phyloP scores from a whole-genome alignment of 2,113 vertebrate species.

The Psephotus haematonotus region DNA sequence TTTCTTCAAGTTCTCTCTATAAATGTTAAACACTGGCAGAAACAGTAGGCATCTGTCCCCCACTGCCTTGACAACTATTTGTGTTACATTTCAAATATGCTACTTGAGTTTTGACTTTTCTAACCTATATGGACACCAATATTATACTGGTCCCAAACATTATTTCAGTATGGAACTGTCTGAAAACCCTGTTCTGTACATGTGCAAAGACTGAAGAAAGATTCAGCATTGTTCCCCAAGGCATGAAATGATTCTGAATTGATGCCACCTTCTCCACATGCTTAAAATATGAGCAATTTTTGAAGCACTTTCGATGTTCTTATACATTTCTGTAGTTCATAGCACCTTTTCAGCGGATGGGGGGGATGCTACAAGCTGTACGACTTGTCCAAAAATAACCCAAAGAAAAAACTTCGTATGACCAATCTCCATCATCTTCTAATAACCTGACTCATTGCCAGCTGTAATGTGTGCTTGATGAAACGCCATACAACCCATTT shows the following conservation, averaged over 20 bases:
- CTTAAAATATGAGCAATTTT: background rate
- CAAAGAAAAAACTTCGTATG: background rate
- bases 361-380: background rate
- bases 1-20: background rate
- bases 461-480: background rate
- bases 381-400: background rate
- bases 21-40: background rate
- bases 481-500: background rate
- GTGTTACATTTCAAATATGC: background rate
- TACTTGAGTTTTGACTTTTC: background rate
- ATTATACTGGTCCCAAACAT: background rate
- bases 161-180: background rate
- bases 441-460: conserved; percentile 5
- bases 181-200: background rate
- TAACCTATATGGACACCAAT: background rate
- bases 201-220: background rate
- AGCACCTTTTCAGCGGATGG: background rate
- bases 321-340: background rate
- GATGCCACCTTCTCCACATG: background rate
- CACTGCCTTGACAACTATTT: background rate
- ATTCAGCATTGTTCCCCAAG: background rate
- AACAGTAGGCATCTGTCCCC: background rate
- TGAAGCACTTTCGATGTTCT: background rate
- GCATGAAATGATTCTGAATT: background rate
- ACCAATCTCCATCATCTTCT: background rate